Base-by-base conservation (phyloP, 2,113 vertebrate genomes). In the Microtus richardsoni region DNA sequence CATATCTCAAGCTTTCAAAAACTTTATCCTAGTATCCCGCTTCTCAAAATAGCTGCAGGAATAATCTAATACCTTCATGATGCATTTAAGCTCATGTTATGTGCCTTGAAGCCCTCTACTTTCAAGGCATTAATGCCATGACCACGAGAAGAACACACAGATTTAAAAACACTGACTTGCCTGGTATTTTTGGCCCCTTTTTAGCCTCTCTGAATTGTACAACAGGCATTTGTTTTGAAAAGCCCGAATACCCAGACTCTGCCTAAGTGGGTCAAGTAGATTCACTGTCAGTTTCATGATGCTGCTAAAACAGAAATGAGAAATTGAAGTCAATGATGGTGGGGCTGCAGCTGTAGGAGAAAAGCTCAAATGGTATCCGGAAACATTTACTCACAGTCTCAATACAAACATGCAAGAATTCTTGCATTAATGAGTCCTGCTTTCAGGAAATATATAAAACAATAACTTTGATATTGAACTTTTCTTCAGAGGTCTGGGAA, bases 371-470 rank as follows among this genome's bases (percentile, higher is more conserved):
- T 70, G 77, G 70, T 11, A 87, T n/a, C 41, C 66, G 12, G 58
- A 91, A 75, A 78, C 0, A 41, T 14, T 2, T 87, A 49, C 86
- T 58, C 11, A 49, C 24, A 70, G 71, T 44, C 24, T n/a, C 30
- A 75, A 24, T 30, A 0, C 3, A 77, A 93, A 94, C 86, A 71
- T 70, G 52, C 8, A 16, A 26, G 8, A 54, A 24, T 16, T 14
- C 33, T 91, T 91, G 14, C 73, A 58, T 77, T 85, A 94, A 89
- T 5, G 91, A 78, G 77, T 6, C 11, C 14, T 88, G 17, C 17
- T 70, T 96, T 95, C 79, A 89, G 24, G 6, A 95, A 96, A 87
- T 24, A 44, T n/a, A 41, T 68, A 71, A 70, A 83, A 17, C 28
- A 82, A 5, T 62, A 74, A 95, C 54, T 85, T 94, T 60, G 33